A percentile compares a stretch with the other conserved stretches of the same genome.
These are phyloP conservation scores for Cryptocheilus praepositus DNA, from an alignment of 2,888 invertebrate species.

Conservation along the genomic window DNA sequence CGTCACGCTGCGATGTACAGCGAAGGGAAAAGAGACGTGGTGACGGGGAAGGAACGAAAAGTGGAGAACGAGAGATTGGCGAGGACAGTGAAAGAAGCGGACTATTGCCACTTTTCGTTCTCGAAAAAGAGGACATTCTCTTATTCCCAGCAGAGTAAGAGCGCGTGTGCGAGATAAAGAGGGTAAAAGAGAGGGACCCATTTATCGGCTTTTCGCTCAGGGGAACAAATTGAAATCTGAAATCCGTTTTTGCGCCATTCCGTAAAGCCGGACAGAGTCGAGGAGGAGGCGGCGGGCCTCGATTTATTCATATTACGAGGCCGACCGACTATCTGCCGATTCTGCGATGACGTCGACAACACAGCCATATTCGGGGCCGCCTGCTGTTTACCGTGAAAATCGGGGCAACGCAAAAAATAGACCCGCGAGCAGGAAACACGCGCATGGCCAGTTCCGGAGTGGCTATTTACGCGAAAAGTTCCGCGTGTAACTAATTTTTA, in stretches of 20 bases:
- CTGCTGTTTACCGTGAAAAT: constrained; percentile 8
- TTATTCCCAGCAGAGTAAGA: constrained; percentile 8
- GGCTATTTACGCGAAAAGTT: constrained; percentile 29
- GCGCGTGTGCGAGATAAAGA: not conserved
- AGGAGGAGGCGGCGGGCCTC: not conserved
- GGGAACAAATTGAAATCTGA: constrained; percentile 37
- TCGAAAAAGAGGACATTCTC: constrained; percentile 19
- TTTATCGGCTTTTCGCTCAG: constrained; percentile 38
- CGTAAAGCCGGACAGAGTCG: constrained; percentile 9
- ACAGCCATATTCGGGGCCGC: not conserved
- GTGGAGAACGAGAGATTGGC: too few relatives aligned
- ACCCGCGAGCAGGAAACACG: not conserved
- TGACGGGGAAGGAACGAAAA: not conserved
- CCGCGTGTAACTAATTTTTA: constrained; percentile 10
- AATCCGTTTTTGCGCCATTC: constrained; percentile 30
- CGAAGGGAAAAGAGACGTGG: not conserved
- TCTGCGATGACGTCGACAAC: constrained; percentile 12
- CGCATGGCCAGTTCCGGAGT: not conserved
- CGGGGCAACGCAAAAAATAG: constrained; percentile 1
- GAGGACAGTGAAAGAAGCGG: not conserved
- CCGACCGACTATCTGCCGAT: constrained; percentile 2
- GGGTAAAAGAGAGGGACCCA: constrained; percentile 13
- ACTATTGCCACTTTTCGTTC: not conserved
- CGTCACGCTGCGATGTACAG: constrained; percentile 18
- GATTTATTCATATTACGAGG: constrained; percentile 29